Conservation (phyloP, 1,140 invertebrate genomes). For the Heliconius hewitsoni region DNA sequence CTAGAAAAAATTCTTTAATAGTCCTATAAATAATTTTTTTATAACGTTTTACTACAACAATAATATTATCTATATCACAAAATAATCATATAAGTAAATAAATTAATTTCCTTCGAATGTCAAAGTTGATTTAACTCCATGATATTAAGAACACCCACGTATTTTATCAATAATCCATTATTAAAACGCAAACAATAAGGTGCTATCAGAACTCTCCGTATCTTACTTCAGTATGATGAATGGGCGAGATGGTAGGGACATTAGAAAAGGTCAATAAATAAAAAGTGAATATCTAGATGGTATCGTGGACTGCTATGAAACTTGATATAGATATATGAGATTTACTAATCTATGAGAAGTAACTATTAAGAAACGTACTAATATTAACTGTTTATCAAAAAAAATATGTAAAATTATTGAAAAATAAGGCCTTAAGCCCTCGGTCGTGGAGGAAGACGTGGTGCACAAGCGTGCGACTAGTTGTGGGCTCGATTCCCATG, state of each 20-base stretch:
- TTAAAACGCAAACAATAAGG: constrained; percentile 74
- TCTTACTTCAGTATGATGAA: constrained; percentile 67
- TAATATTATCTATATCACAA: background rate
- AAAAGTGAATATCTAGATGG: constrained; percentile 70
- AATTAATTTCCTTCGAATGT: constrained; percentile 38
- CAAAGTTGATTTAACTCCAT: constrained; percentile 58
- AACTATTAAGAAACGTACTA: background rate
- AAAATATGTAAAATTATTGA: too few relatives aligned
- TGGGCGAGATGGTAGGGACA: constrained; percentile 58
- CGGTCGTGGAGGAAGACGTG: too few relatives aligned
- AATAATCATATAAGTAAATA: background rate
- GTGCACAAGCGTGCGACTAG: too few relatives aligned
- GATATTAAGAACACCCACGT: constrained; percentile 77
- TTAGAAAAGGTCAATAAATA: constrained; percentile 80
- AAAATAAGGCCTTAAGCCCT: too few relatives aligned
- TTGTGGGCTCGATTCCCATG: too few relatives aligned
- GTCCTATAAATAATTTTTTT: too few relatives aligned
- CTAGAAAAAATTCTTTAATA: too few relatives aligned
- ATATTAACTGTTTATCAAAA: background rate
- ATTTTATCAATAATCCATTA: constrained; percentile 81
- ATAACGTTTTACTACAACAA: background rate
- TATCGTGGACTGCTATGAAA: constrained; percentile 50
- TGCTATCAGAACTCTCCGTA: constrained; percentile 64
- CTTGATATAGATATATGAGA: constrained; percentile 51
- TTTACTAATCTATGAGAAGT: constrained; percentile 9